Base-by-base conservation (phyloP, 2,113 vertebrate species). In the Ranitomeya imitator region DNA sequence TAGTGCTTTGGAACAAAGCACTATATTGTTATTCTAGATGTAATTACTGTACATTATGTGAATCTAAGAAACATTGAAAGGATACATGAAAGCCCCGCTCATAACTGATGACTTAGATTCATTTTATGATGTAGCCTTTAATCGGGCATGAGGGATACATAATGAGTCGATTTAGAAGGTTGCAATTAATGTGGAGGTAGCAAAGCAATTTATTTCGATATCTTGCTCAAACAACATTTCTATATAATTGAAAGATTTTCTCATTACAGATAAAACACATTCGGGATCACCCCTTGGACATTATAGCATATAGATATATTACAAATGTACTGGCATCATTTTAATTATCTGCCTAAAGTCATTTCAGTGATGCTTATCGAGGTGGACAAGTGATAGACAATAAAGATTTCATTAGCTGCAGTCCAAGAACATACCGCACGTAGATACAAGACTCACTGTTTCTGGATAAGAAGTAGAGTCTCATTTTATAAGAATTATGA, bases 151-250 rank as follows among this genome's bases (percentile, higher is more conserved):
- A 81, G 79, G 79, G 57, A 61, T 26, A 31, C 54, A 31, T 81
- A 81, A 81, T 81, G 79, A 81, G 57, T 9, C 61, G 23, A 37
- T 61, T 61, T 60, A 81, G 79, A 31, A 81, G 55, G 59, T 31
- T 60, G 79, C 79, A 81, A 81, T 81, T 81, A 81, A 81, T 61
- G 79, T 61, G 19, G 57, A 81, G 57, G 55, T 60, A 61, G 55
- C 14, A 5, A 37, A 16, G 55, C 54, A 81, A 79, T 79, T 57
- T 79, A 57, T 79, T 79, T 79, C 21, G 19, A 79, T 79, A 21
- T 57, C 77, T 79, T 23, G 19, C 77, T 55, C 79, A 81, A 61
- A 61, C 5, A 81, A 81, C 55, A 81, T 81, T 61, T 61, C 26
- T 81, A 81, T 31, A 37, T 81, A 81, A 81, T 81, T 59, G 55